phyloP scores from a whole-genome alignment of 2,113 vertebrate species.

The Herpailurus yagouaroundi region DNA sequence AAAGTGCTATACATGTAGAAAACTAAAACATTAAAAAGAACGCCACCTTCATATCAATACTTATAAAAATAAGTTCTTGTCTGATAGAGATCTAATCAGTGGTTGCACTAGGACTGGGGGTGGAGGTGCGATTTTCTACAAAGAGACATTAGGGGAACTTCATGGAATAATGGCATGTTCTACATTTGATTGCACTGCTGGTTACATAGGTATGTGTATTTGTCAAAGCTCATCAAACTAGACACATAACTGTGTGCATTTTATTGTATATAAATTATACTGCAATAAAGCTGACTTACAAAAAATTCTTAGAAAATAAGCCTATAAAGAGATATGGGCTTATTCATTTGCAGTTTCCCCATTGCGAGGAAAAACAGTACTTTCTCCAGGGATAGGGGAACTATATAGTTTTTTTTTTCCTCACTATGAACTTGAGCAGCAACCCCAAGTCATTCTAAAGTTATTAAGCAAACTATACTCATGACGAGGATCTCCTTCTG shows the following conservation, averaged over 20 bases:
- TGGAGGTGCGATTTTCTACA: background rate
- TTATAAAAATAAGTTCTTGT: constrained; percentile 10
- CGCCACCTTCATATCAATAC: background rate
- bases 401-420: background rate
- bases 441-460: constrained; percentile 37
- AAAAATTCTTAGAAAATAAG: constrained; percentile 12
- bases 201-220: background rate
- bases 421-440: background rate
- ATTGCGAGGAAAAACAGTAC: background rate
- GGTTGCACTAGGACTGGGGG: background rate
- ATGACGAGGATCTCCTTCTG: background rate
- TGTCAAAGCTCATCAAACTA: constrained; percentile 24
- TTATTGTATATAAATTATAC: background rate
- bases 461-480: background rate
- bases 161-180: background rate
- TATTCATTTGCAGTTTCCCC: background rate
- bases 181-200: background rate
- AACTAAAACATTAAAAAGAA: constrained; percentile 20
- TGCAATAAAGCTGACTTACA: background rate
- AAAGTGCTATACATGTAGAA: background rate
- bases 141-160: background rate
- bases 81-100: background rate
- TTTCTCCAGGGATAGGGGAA: background rate
- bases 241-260: background rate
- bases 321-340: background rate